Base-by-base conservation (phyloP, 2,888 invertebrate genomes). In the Timandra comae region DNA sequence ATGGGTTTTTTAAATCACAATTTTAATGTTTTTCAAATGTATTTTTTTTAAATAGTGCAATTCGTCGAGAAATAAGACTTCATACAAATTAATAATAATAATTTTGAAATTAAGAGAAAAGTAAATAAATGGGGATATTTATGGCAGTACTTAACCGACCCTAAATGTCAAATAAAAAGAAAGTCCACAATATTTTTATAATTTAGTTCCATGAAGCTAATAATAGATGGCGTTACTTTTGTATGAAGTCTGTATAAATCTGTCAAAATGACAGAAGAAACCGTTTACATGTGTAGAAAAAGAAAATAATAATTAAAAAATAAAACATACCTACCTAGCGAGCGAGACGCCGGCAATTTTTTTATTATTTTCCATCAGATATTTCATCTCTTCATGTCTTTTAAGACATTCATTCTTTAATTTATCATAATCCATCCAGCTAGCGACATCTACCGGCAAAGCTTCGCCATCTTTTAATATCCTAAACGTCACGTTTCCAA, bases 381-480 rank as follows among this genome's bases (percentile, higher is more conserved):
- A 68, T 24, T 66, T 76, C 23, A 85, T 44, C 39, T 84, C 72
- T 32, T 80, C 70, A 32, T 85, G 85, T 40, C 73, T 55, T 32
- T 65, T 64, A 11, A 84, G 38, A 58, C 92, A 92, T 51, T 86
- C 79, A 38, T 72, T 72, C 68, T 88, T 88, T 52, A 91, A 73
- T 52, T 72, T 72, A 26, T 79, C 85, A 60, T 89, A 90, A 55
- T 91, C 75, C 38, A 91, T 67, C 89, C 91, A 90, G 26, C 59
- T 63, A 13, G 78, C 76, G 41, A 89, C 64, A 45, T 87, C 80
- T 33, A 64, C 52, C 1, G 90, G 89, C 35, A 89, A 58, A 2
- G 52, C 45, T 26, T 78, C 79, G 27, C 71, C 82, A 35, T 69
- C 70, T 53, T 80, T 86, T 41, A 91, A 56, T 43, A 87, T 69